Percentiles rank a stretch among this genome's conserved stretches.
Conservation (phyloP, 2,113 vertebrate species). For the Meriones unguiculatus region DNA sequence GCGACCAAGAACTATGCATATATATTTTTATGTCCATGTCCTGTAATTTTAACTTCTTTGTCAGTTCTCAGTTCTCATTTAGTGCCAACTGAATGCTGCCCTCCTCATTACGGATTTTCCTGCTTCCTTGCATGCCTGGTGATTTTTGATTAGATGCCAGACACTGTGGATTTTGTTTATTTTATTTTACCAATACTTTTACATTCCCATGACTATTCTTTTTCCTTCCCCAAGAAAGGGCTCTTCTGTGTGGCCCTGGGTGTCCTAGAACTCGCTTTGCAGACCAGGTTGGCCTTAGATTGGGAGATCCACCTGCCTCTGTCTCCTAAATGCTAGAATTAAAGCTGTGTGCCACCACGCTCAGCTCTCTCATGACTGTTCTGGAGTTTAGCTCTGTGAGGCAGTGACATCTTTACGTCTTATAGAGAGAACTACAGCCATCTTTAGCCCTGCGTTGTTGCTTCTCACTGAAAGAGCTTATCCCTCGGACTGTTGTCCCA, state of each 20-base stretch:
- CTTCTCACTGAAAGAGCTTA: neutral
- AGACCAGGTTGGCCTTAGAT: neutral
- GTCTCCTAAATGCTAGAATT: neutral
- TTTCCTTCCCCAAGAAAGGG: neutral
- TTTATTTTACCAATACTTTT: neutral
- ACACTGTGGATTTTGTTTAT: neutral
- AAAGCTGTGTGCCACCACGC: neutral
- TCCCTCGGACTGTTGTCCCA: neutral
- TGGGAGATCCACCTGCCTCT: neutral
- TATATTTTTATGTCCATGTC: neutral
- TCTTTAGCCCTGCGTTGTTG: neutral
- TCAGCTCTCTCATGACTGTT: neutral
- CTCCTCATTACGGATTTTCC: neutral
- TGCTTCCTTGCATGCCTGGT: neutral
- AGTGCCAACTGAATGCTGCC: neutral
- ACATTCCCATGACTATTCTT: neutral
- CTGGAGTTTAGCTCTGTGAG: neutral
- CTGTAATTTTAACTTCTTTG: neutral
- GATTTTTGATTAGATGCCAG: conserved; percentile 4
- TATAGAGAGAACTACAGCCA: neutral
- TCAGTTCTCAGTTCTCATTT: neutral
- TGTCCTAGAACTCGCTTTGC: neutral
- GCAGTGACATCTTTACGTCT: neutral
- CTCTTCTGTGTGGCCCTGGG: neutral
- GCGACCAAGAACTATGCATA: neutral